These are phyloP conservation scores for Otocyon megalotis DNA, from an alignment of 2,113 vertebrate species.

Conservation along the genomic window DNA sequence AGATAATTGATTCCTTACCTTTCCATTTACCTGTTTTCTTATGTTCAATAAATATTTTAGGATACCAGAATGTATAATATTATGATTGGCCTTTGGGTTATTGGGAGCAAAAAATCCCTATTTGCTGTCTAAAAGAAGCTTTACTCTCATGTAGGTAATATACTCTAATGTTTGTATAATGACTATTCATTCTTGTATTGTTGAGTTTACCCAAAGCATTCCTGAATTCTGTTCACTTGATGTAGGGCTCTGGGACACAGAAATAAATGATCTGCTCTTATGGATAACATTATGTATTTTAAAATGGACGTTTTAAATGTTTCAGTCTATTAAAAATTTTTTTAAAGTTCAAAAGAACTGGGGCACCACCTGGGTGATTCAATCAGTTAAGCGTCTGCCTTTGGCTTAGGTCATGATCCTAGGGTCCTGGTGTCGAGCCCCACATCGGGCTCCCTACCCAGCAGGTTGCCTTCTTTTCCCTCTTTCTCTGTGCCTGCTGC, in stretches of 20 bases:
- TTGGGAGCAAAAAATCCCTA: not conserved
- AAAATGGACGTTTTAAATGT: not conserved
- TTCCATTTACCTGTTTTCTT: not conserved
- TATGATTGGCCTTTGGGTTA: not conserved
- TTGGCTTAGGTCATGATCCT: too few relatives aligned
- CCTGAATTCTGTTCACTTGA: not conserved
- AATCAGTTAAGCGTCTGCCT: too few relatives aligned
- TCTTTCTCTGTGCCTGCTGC: too few relatives aligned
- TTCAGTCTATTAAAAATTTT: not conserved
- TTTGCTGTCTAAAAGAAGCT: not conserved
- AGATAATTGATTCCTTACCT: not conserved
- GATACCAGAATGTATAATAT: not conserved
- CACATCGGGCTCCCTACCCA: too few relatives aligned
- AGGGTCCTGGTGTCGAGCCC: too few relatives aligned
- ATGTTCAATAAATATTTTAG: not conserved
- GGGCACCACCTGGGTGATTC: too few relatives aligned
- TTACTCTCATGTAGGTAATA: too few relatives aligned
- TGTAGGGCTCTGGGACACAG: not conserved
- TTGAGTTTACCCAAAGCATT: not conserved
- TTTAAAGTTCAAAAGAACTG: not conserved
- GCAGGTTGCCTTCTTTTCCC: too few relatives aligned
- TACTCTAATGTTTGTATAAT: rapidly evolving
- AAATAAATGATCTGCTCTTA: not conserved
- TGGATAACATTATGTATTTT: not conserved
- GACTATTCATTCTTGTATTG: not conserved